Conservation (phyloP, 64 coral and sea anemone species). For the Platygyra sinensis region DNA sequence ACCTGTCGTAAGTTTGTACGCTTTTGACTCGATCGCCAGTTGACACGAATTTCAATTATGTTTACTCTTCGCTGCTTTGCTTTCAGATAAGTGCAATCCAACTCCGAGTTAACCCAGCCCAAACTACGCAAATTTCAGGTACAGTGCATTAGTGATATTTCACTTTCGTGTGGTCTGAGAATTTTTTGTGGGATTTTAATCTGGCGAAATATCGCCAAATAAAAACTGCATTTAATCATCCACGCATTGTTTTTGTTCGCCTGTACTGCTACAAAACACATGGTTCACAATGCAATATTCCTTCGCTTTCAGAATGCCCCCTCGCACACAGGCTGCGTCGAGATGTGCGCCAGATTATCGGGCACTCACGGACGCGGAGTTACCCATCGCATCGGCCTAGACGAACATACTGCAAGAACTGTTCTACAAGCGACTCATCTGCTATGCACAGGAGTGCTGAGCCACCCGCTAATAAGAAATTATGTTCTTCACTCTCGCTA, state of each 20-base stretch:
- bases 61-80: conserved; percentile 70
- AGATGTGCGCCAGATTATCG: conserved; percentile 46
- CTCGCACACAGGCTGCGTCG: conserved; percentile 39
- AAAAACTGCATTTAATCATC: conserved; percentile 73
- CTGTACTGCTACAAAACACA: conserved; percentile 82
- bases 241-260: conserved; percentile 72
- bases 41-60: conserved; percentile 83
- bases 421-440: conserved; percentile 51
- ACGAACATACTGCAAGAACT: conserved; percentile 56
- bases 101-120: conserved; percentile 27
- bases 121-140: conserved; percentile 57
- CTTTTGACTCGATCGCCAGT: conserved; percentile 48
- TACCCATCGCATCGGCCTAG: conserved; percentile 76
- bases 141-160: conserved; percentile 30
- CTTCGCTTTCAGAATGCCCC: conserved; percentile 73
- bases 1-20: conserved; percentile 16
- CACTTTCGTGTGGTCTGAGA: not conserved
- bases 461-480: conserved; percentile 84
- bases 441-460: not conserved
- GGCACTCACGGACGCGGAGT: conserved; percentile 79
- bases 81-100: conserved; percentile 59
- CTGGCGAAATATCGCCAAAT: conserved; percentile 74
- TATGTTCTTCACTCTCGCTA: conserved; percentile 85
- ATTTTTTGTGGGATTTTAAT: conserved; percentile 54
- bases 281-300: conserved; percentile 65